These are phyloP conservation scores for Pemphigus obesinymphae DNA, from an alignment of 1,140 invertebrate genomes.

Conservation along the genomic window DNA sequence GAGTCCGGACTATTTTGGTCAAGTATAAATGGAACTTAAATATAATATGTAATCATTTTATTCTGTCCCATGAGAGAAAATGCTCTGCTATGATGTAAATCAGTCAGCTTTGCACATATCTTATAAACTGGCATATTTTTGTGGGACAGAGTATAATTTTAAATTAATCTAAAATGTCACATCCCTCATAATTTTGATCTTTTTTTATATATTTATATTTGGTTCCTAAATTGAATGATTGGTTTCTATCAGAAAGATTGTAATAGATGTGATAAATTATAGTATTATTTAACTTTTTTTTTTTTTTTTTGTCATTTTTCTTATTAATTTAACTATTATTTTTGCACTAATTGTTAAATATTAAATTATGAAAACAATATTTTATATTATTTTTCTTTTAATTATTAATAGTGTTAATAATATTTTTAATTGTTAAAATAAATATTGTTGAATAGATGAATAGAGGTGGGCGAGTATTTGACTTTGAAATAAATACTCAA, in stretches of 20 bases:
- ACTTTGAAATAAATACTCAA: no score
- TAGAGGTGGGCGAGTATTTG: no score
- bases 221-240: conserved; percentile 25
- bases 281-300: neutral
- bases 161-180: neutral
- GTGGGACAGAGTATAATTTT: no score
- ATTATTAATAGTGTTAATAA: conserved; percentile 6
- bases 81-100: no score
- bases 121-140: no score
- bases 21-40: no score
- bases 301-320: neutral
- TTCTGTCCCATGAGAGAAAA: no score
- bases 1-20: no score
- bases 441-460: no score
- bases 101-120: no score
- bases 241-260: neutral
- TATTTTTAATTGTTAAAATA: neutral
- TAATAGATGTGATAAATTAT: conserved; percentile 2
- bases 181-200: neutral
- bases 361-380: neutral
- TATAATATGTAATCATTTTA: no score
- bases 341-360: neutral
- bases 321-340: neutral
- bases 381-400: neutral
- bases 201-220: conserved; percentile 18